These are phyloP conservation scores for Ceratina australensis DNA, from an alignment of 1,140 invertebrate species.

Conservation along the genomic window DNA sequence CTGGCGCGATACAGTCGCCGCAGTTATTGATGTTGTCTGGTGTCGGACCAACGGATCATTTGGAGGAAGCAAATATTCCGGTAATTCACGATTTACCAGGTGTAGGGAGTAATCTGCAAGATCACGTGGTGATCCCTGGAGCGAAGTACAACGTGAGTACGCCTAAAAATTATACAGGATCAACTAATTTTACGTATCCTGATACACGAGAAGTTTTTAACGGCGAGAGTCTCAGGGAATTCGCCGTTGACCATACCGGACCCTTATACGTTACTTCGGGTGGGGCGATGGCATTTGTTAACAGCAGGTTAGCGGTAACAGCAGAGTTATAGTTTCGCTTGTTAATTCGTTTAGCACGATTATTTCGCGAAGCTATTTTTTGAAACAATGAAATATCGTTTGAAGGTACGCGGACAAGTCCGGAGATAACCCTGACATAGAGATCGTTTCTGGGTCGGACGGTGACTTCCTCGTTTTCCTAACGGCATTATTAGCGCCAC, in stretches of 20 bases:
- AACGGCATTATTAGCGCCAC: slow-evolving; percentile 85
- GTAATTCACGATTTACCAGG: slow-evolving; percentile 82
- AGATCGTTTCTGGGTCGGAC: slow-evolving; percentile 85
- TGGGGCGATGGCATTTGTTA: slow-evolving; percentile 86
- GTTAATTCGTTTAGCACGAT: background rate
- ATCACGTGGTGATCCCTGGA: slow-evolving; percentile 85
- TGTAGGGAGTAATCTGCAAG: slow-evolving; percentile 90
- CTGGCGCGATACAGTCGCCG: too few relatives aligned
- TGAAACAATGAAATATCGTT: background rate
- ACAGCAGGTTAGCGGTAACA: slow-evolving; percentile 80
- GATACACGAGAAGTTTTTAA: slow-evolving; percentile 78
- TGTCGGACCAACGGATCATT: slow-evolving; percentile 84
- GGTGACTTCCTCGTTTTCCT: slow-evolving; percentile 84
- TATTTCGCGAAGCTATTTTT: background rate
- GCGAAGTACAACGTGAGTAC: slow-evolving; percentile 81
- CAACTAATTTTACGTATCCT: slow-evolving; percentile 80
- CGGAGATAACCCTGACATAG: slow-evolving; percentile 83
- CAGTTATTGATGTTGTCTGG: slow-evolving; percentile 92
- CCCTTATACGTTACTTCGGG: slow-evolving; percentile 85
- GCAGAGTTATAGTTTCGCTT: background rate
- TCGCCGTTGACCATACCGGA: slow-evolving; percentile 81
- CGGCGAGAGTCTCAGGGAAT: slow-evolving; percentile 79
- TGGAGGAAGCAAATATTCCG: slow-evolving; percentile 80
- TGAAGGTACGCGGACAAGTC: slow-evolving; percentile 81
- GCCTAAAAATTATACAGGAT: slow-evolving; percentile 72